A percentile compares a stretch with the other conserved stretches of the same genome.
phyloP scores from a whole-genome alignment of 35 echinoderm and acorn worm genomes.

The Anneissia japonica region DNA sequence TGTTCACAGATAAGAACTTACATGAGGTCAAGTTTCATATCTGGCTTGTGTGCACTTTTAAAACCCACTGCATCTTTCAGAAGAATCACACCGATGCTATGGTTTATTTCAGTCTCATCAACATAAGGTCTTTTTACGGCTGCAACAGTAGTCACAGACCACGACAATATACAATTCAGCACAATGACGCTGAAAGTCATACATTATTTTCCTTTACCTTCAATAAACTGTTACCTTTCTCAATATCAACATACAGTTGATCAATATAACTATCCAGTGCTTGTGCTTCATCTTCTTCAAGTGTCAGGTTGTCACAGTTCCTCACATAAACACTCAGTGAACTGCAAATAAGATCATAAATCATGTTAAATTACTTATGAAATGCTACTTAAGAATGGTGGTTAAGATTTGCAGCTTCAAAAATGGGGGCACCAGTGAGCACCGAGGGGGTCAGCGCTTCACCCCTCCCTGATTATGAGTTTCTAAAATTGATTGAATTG shows the following conservation, averaged over 20 bases:
- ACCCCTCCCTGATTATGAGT: no score
- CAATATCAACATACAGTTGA: conserved; percentile 67
- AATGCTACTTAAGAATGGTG: background rate
- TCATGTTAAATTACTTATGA: background rate
- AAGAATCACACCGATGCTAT: no score
- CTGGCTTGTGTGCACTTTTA: no score
- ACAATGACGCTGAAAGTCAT: background rate
- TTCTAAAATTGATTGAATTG: no score
- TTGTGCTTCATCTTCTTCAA: conserved; percentile 40
- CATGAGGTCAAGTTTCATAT: no score
- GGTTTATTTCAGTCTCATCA: no score
- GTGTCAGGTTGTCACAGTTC: conserved; percentile 54
- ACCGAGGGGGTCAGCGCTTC: background rate
- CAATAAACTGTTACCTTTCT: conserved; percentile 45
- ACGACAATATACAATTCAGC: no score
- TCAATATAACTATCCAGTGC: conserved; percentile 58
- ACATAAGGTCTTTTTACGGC: no score
- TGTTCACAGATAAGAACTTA: no score
- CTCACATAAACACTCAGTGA: conserved; percentile 77
- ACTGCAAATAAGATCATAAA: conserved; percentile 31
- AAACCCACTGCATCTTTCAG: no score
- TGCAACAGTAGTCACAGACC: no score
- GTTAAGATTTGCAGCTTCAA: no score
- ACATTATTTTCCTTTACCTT: background rate
- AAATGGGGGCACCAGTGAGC: background rate